Percentiles rank a stretch among this genome's conserved stretches.
Conservation (phyloP, 2,888 invertebrate species). For the Ypsolopha scabrella region DNA sequence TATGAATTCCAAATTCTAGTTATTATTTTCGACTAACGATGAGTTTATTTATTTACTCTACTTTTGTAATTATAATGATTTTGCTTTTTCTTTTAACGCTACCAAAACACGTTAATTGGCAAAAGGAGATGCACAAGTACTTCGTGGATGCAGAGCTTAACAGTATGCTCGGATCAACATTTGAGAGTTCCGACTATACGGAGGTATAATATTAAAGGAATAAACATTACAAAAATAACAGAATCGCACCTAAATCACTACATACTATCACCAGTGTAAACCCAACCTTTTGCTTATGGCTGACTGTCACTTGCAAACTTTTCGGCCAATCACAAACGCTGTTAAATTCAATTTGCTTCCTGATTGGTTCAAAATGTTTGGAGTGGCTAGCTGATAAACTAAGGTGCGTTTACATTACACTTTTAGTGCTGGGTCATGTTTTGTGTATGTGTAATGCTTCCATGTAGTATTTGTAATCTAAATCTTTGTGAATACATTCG, state of each 20-base stretch:
- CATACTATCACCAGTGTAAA: constrained; percentile 9
- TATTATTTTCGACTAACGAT: no score
- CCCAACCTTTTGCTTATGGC: constrained; percentile 6
- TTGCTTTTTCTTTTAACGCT: constrained; percentile 61
- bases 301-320: background rate
- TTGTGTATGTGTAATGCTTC: constrained; percentile 28
- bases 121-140: constrained; percentile 84
- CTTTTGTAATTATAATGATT: constrained; percentile 7
- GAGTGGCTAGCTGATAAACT: background rate
- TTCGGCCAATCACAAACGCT: background rate
- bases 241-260: constrained; percentile 13
- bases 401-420: constrained; percentile 11
- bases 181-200: constrained; percentile 66
- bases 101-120: constrained; percentile 61
- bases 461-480: constrained; percentile 56
- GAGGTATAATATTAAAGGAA: constrained; percentile 62
- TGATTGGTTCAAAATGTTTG: background rate
- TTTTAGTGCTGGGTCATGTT: constrained; percentile 15
- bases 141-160: constrained; percentile 86
- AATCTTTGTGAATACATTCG: background rate
- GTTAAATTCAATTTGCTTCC: background rate
- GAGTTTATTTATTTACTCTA: no score
- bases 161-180: constrained; percentile 76
- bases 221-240: constrained; percentile 10
- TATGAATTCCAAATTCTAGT: no score